Percentiles rank a stretch among this genome's conserved stretches.
Conservation (phyloP, 2,888 invertebrate species). For the Lasioglossum calceatum region DNA sequence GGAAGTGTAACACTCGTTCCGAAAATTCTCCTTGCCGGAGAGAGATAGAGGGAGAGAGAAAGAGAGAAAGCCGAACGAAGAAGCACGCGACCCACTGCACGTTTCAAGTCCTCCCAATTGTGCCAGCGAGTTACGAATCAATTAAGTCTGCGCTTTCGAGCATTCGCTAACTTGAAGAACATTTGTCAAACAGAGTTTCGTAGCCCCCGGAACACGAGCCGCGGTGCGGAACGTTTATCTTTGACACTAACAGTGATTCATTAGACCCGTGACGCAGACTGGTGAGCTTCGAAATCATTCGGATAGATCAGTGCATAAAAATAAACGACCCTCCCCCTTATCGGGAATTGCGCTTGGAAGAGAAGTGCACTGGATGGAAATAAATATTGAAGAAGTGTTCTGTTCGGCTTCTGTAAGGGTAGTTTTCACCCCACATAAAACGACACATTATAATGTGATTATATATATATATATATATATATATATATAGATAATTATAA, state of each 20-base stretch:
- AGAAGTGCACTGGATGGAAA: too few relatives aligned
- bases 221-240: not conserved
- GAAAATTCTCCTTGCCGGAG: not conserved
- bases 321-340: not conserved
- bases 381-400: too few relatives aligned
- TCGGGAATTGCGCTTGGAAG: not conserved
- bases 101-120: constrained; percentile 33
- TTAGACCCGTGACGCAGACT: not conserved
- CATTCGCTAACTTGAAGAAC: constrained; percentile 7
- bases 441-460: too few relatives aligned
- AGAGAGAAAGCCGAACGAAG: not conserved
- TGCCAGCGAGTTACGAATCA: constrained; percentile 20
- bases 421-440: not conserved
- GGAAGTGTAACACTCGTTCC: not conserved
- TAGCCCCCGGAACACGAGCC: not conserved
- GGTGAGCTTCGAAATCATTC: not conserved
- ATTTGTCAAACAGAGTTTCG: constrained; percentile 31
- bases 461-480: too few relatives aligned
- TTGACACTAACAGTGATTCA: not conserved
- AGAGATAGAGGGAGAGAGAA: not conserved
- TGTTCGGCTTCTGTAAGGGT: not conserved
- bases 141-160: constrained; percentile 21
- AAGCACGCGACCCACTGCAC: not conserved
- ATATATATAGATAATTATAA: too few relatives aligned
- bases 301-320: not conserved